These are phyloP conservation scores for Liposcelis brunnea DNA, from an alignment of 2,888 invertebrate species.

Conservation along the genomic window DNA sequence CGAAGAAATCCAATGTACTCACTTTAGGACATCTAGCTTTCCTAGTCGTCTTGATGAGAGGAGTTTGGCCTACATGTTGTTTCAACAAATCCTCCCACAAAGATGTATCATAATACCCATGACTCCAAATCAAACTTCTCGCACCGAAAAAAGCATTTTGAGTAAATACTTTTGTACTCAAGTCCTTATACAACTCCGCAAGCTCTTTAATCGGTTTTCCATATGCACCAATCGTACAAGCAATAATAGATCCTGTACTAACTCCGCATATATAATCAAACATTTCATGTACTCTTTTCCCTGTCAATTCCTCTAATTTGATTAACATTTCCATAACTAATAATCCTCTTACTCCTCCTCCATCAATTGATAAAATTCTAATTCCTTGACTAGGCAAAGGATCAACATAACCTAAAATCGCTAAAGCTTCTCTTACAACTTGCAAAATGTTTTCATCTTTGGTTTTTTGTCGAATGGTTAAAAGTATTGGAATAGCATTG, in stretches of 20 bases:
- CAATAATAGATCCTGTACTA: conserved; percentile 67
- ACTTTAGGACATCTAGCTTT: conserved; percentile 39
- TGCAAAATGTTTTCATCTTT: conserved; percentile 24
- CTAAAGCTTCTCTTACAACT: conserved; percentile 39
- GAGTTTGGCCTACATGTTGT: conserved; percentile 41
- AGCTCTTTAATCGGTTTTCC: conserved; percentile 40
- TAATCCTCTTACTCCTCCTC: conserved; percentile 78
- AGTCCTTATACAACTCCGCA: conserved; percentile 37
- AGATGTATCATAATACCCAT: conserved; percentile 75
- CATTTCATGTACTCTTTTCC: conserved; percentile 49
- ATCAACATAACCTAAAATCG: conserved; percentile 51
- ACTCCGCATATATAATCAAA: conserved; percentile 81
- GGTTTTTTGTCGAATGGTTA: conserved; percentile 33
- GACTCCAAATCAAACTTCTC: conserved; percentile 61
- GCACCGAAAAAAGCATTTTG: conserved; percentile 49
- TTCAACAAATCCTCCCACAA: conserved; percentile 64
- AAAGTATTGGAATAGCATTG: conserved; percentile 45
- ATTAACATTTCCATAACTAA: conserved; percentile 67
- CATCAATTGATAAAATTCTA: conserved; percentile 69
- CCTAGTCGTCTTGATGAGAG: conserved; percentile 39
- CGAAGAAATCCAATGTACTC: conserved; percentile 13
- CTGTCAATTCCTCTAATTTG: conserved; percentile 54
- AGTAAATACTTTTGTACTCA: conserved; percentile 46
- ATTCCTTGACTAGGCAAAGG: conserved; percentile 57
- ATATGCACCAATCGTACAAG: conserved; percentile 49